Percentiles rank a stretch among this genome's conserved stretches.
Evolutionary conservation across 2,888 invertebrate genomes (phyloP).

Genomic region (Alloscopus bannaensis): DNA sequence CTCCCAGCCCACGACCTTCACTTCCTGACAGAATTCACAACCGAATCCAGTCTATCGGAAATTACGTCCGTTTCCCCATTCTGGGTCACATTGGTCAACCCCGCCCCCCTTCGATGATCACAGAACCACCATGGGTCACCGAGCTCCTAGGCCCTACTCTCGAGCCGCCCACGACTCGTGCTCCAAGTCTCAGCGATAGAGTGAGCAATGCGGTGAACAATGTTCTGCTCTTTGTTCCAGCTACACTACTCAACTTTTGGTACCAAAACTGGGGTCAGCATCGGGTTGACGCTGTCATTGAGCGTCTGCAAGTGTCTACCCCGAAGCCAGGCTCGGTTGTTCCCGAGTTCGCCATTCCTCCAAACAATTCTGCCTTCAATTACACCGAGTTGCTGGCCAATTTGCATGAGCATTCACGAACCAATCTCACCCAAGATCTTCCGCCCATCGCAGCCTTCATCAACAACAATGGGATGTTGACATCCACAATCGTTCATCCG

Average conservation of each 20-base stretch:
- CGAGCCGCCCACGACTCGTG: slow-evolving; percentile 55
- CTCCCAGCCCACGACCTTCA: slow-evolving; percentile 13
- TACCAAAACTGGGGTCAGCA: slow-evolving; percentile 52
- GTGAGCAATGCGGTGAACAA: slow-evolving; percentile 45
- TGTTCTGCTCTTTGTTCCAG: slow-evolving; percentile 54
- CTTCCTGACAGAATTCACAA: slow-evolving; percentile 31
- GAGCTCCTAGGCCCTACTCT: slow-evolving; percentile 52
- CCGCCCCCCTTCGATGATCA: slow-evolving; percentile 38
- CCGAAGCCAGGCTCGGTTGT: slow-evolving; percentile 35
- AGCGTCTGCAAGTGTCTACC: slow-evolving; percentile 25
- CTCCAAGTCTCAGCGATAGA: slow-evolving; percentile 40
- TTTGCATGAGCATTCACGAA: background rate
- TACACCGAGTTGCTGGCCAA: too few relatives aligned
- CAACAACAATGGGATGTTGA: slow-evolving; percentile 46
- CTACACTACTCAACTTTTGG: slow-evolving; percentile 59
- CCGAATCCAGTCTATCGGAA: slow-evolving; percentile 4
- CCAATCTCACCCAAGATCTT: background rate
- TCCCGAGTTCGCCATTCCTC: slow-evolving; percentile 34
- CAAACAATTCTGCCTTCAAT: slow-evolving; percentile 28
- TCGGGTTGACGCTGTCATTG: slow-evolving; percentile 49
- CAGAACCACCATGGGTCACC: slow-evolving; percentile 61
- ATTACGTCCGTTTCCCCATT: slow-evolving; percentile 42
- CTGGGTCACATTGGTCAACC: slow-evolving; percentile 32
- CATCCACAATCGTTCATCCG: slow-evolving; percentile 53
- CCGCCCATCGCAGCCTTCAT: slow-evolving; percentile 57